Evolutionary conservation across 2,113 vertebrate genomes (phyloP), one percentile per base, ranked within the genome.

Genomic region (Laterallus jamaicensis): DNA sequence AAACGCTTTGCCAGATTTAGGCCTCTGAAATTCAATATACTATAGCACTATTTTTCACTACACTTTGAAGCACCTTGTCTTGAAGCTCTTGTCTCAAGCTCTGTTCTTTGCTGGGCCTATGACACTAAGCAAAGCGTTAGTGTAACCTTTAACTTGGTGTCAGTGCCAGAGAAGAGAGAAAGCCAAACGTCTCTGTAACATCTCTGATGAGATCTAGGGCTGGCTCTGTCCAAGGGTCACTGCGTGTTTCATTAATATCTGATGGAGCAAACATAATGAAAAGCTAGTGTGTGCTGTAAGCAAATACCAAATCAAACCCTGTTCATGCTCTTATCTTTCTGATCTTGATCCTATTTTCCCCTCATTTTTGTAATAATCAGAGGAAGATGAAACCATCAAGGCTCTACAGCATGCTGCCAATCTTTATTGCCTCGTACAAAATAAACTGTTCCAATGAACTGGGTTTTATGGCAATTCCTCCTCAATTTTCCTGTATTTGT

Each of bases 381-480:
- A 59, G 16, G 39, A 56, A 95, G 52, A 88, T 62, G 39, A 85
- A 21, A n/a, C 66, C 85, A 44, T 55, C 49, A 16, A 70, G 32
- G 22, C 78, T 83, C n/a, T 71, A 0, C 50, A 52, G 44, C 19
- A 37, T 10, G 32, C 63, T 63, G 67, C 56, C 66, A 69, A 18
- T 60, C 90, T 79, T 92, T 69, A 91, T 88, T 56, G 76, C 71
- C 28, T 63, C 22, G 10, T 6, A 52, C 39, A 84, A 92, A 88
- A 86, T 40, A 67, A 86, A 71, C 73, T 25, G 47, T 77, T 95
- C 67, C 87, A 73, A 55, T 86, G 64, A 96, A 69, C 75, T 44
- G 58, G 11, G 18, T 12, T 92, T 95, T 86, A 88, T 93, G 54
- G 64, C 75, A 92, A 92, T 86, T 90, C 70, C 75, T 88, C 67